Conservation (phyloP, 2,888 invertebrate species). For the Orchesellides sinensis region DNA sequence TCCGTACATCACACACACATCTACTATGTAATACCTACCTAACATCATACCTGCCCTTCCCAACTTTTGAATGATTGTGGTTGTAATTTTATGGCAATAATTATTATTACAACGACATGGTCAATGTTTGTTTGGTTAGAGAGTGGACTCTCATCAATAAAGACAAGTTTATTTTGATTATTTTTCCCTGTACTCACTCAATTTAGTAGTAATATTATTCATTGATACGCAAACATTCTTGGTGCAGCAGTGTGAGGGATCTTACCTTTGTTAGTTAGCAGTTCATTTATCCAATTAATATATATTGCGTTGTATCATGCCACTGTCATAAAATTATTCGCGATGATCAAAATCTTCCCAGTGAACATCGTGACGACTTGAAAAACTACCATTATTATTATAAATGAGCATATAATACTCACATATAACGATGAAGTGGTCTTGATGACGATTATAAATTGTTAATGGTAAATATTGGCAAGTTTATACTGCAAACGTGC, state of each 20-base stretch:
- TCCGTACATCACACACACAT: not conserved
- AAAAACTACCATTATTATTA: not conserved
- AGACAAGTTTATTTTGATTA: no score
- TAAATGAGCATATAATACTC: not conserved
- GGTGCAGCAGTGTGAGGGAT: not conserved
- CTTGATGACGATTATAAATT: slow-evolving; percentile 24
- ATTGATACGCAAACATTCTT: no score
- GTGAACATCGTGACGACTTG: not conserved
- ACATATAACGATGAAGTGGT: not conserved
- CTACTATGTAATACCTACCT: slow-evolving; percentile 21
- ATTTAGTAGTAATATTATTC: no score
- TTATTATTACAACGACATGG: slow-evolving; percentile 45
- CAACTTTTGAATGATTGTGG: slow-evolving; percentile 53
- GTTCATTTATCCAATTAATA: slow-evolving; percentile 60
- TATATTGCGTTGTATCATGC: slow-evolving; percentile 42
- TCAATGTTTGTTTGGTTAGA: slow-evolving; percentile 30
- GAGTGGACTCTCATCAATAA: not conserved
- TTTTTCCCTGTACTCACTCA: no score
- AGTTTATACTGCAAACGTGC: no score
- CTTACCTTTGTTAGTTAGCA: not conserved
- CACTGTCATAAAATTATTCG: slow-evolving; percentile 26
- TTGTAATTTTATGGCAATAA: slow-evolving; percentile 31
- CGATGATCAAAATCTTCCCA: slow-evolving; percentile 22
- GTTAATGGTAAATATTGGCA: not conserved
- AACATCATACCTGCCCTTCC: slow-evolving; percentile 63